Percentiles rank a stretch among this genome's conserved stretches.
Evolutionary conservation across 2,113 vertebrate genomes (phyloP).

Genomic region (Nerophis lumbriciformis): DNA sequence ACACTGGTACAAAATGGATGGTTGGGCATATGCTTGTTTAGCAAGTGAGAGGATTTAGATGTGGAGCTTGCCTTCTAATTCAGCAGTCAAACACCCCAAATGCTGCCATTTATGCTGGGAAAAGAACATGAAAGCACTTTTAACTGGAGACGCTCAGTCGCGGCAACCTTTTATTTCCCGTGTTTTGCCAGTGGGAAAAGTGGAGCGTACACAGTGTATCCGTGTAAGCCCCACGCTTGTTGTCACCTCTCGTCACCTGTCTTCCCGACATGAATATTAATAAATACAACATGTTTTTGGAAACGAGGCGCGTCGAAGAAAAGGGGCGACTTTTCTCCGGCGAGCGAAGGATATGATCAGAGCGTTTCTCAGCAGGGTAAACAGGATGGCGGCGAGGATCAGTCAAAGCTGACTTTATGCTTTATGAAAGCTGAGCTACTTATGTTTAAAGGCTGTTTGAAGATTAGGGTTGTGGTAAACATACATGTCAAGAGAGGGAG

Average conservation of each 20-base stretch:
- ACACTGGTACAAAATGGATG: too few relatives aligned
- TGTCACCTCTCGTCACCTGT: conserved; percentile 60
- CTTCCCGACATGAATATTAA: conserved; percentile 64
- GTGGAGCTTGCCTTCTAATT: conserved; percentile 8
- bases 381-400: conserved; percentile 71
- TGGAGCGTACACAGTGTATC: conserved; percentile 23
- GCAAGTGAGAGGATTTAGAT: too few relatives aligned
- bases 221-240: conserved; percentile 47
- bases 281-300: conserved; percentile 60
- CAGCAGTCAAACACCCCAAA: conserved; percentile 40
- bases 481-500: conserved; percentile 63
- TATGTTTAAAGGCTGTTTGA: conserved; percentile 77
- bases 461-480: conserved; percentile 73
- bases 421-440: conserved; percentile 74
- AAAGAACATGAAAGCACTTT: conserved; percentile 42
- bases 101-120: conserved; percentile 34
- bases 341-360: conserved; percentile 62
- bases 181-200: conserved; percentile 45
- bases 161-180: conserved; percentile 54
- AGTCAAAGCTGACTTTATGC: conserved; percentile 73
- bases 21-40: too few relatives aligned
- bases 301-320: conserved; percentile 44
- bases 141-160: conserved; percentile 38
- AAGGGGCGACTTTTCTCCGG: conserved; percentile 51
- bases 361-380: conserved; percentile 64